A percentile compares a stretch with the other conserved stretches of the same genome.
phyloP scores from a whole-genome alignment of 2,797 vertebrate species.

The Heliangelus exortis region DNA sequence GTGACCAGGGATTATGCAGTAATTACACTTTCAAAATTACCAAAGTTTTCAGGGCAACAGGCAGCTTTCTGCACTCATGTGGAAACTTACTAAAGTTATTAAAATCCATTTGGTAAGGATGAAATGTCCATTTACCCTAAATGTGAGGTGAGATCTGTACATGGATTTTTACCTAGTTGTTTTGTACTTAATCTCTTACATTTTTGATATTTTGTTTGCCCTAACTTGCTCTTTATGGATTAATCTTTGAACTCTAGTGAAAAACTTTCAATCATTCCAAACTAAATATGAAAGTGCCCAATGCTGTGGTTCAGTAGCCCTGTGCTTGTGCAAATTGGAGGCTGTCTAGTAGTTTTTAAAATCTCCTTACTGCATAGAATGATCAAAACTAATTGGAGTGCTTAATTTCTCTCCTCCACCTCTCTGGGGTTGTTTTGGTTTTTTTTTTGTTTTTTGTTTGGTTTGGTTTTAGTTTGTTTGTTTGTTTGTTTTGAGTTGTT shows the following conservation, averaged over 20 bases:
- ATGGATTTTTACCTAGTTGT: constrained; percentile 23
- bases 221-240: constrained; percentile 25
- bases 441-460: too few species aligned
- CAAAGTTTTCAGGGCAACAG: background rate
- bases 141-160: background rate
- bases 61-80: background rate
- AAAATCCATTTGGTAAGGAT: background rate
- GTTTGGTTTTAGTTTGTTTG: too few species aligned
- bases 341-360: constrained; percentile 62
- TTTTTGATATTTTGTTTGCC: constrained; percentile 25
- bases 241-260: constrained; percentile 57
- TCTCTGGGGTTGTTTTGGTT: background rate
- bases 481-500: too few species aligned
- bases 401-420: constrained; percentile 69
- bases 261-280: constrained; percentile 18
- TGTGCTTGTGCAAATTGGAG: constrained; percentile 58
- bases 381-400: constrained; percentile 75
- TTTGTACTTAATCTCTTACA: constrained; percentile 13
- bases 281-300: constrained; percentile 31
- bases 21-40: background rate
- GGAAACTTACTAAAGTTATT: background rate
- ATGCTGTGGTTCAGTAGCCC: constrained; percentile 29
- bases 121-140: background rate
- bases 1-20: background rate
- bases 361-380: constrained; percentile 42